phyloP scores from a whole-genome alignment of 2,888 invertebrate species.

The Conchocele bisecta region DNA sequence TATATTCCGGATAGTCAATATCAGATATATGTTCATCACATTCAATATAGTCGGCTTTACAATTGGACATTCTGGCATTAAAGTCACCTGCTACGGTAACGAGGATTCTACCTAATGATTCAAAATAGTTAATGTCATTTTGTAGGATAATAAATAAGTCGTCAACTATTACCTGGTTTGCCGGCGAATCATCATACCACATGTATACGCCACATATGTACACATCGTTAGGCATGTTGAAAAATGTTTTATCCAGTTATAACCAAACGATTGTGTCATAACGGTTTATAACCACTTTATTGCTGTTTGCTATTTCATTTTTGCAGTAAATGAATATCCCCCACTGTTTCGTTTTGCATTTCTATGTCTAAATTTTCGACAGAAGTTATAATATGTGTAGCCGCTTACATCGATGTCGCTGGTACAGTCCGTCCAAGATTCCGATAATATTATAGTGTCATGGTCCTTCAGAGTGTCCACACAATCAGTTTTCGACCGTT shows the following conservation, averaged over 20 bases:
- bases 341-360: slow-evolving; percentile 1
- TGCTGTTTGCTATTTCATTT: not conserved
- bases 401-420: not conserved
- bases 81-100: no score
- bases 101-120: no score
- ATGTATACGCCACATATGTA: slow-evolving; percentile 4
- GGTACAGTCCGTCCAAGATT: not conserved
- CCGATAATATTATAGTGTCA: not conserved
- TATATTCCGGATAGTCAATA: no score
- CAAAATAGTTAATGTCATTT: no score
- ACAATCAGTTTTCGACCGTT: not conserved
- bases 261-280: not conserved
- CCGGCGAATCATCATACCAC: not conserved
- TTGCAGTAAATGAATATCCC: not conserved
- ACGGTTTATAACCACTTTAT: not conserved
- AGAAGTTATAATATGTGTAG: not conserved
- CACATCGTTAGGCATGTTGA: no score
- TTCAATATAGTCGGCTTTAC: no score
- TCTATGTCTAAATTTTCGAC: slow-evolving; percentile 1
- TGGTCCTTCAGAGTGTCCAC: not conserved
- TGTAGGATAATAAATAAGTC: no score
- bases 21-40: no score
- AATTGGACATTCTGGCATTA: no score
- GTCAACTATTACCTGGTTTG: no score
- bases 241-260: not conserved